Evolutionary conservation across 2,113 vertebrate species (phyloP).

Genomic region (Scopus umbretta): DNA sequence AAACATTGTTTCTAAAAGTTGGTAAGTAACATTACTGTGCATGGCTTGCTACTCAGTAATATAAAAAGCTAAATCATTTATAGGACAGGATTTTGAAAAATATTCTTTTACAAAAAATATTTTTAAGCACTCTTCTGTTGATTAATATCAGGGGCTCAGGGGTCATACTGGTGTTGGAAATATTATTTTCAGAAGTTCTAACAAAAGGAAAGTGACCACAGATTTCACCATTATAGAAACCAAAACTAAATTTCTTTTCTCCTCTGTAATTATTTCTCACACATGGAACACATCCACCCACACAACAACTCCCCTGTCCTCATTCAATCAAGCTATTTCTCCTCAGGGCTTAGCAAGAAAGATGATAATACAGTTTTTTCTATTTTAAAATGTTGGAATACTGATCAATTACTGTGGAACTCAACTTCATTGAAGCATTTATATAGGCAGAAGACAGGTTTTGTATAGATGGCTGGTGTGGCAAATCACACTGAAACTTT

Average conservation of each 20-base stretch:
- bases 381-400: background rate
- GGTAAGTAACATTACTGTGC: background rate
- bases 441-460: background rate
- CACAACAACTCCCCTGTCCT: background rate
- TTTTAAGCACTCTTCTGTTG: background rate
- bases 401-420: background rate
- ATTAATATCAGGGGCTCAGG: background rate
- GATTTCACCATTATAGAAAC: background rate
- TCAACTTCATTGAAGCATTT: background rate
- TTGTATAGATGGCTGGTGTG: background rate
- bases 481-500: background rate
- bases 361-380: background rate
- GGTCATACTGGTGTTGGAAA: background rate
- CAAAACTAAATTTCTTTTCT: background rate
- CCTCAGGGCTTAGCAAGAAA: background rate
- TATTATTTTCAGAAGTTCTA: background rate
- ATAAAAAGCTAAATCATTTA: background rate
- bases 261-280: background rate
- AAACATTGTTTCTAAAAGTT: background rate
- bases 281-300: background rate
- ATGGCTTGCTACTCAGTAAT: background rate
- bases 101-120: accelerated
- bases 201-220: background rate
- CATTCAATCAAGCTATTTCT: background rate
- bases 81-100: background rate